phyloP scores from a whole-genome alignment of 2,888 invertebrate species.

The Limnephilus rhombicus region DNA sequence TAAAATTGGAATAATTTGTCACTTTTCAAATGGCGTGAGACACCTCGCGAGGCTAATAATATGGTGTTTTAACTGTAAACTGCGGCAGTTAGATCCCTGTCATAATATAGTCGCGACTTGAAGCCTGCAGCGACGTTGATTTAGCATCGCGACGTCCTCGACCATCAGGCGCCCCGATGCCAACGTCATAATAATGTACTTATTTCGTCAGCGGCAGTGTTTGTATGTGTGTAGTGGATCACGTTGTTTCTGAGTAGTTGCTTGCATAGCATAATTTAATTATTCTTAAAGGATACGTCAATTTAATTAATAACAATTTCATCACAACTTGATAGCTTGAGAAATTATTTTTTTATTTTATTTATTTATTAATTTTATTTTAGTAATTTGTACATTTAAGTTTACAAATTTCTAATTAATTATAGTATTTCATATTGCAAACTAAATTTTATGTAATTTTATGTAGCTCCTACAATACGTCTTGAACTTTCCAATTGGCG shows the following conservation, averaged over 20 bases:
- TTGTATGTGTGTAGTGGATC: background rate
- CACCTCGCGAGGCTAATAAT: background rate
- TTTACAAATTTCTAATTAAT: too few relatives aligned
- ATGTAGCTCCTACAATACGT: too few relatives aligned
- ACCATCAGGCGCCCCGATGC: constrained; percentile 46
- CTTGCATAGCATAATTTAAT: background rate
- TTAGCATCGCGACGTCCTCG: constrained; percentile 4
- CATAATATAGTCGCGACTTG: background rate
- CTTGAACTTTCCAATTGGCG: too few relatives aligned
- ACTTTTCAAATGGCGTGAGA: background rate
- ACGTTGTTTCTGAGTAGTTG: background rate
- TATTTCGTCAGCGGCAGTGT: constrained; percentile 35
- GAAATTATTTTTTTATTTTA: too few relatives aligned
- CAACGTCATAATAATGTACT: constrained; percentile 14
- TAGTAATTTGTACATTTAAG: too few relatives aligned
- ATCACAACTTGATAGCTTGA: too few relatives aligned
- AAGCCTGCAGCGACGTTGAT: background rate
- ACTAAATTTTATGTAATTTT: too few relatives aligned
- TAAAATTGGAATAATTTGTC: background rate
- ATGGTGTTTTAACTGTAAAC: background rate
- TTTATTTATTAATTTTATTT: too few relatives aligned
- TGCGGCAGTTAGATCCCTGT: background rate
- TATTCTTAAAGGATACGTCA: background rate
- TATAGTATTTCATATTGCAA: too few relatives aligned
- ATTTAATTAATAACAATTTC: background rate